phyloP scores from a whole-genome alignment of 2,888 invertebrate species.

The Eupithecia vulgata region DNA sequence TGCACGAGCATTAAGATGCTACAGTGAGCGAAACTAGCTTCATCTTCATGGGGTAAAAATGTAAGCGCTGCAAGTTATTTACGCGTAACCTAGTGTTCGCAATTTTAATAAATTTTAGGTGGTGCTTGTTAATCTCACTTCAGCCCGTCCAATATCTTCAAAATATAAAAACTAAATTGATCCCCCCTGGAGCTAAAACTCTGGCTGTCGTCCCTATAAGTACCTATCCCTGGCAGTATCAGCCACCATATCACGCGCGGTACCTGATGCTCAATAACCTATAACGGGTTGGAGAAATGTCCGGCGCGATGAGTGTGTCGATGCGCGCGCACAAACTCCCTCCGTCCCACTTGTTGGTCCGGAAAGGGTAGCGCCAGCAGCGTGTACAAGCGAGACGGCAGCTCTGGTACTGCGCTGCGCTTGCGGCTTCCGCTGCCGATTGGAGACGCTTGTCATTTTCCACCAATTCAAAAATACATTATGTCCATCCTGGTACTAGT shows the following conservation, averaged over 20 bases:
- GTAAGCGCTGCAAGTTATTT: neutral
- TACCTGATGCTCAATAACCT: constrained; percentile 77
- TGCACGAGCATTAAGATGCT: neutral
- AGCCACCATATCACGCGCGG: constrained; percentile 74
- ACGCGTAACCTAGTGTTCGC: neutral
- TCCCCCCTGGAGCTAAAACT: neutral
- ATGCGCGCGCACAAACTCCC: constrained; percentile 91
- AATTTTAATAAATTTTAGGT: neutral
- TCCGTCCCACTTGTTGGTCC: constrained; percentile 95
- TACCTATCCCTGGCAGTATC: constrained; percentile 38
- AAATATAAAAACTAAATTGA: neutral
- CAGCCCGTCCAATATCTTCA: neutral
- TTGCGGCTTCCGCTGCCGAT: constrained; percentile 63
- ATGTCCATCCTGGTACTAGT: neutral
- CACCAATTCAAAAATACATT: neutral
- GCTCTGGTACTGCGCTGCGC: constrained; percentile 79
- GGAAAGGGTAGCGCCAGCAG: constrained; percentile 96
- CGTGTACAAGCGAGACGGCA: constrained; percentile 94
- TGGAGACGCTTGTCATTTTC: constrained; percentile 3
- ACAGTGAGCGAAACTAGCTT: neutral
- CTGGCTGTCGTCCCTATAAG: neutral
- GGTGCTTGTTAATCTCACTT: neutral
- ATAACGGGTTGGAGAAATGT: constrained; percentile 94
- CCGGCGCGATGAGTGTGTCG: constrained; percentile 90
- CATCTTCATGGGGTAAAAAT: neutral